Evolutionary conservation across 2,888 invertebrate species (phyloP).

Genomic region (Tachina fera): DNA sequence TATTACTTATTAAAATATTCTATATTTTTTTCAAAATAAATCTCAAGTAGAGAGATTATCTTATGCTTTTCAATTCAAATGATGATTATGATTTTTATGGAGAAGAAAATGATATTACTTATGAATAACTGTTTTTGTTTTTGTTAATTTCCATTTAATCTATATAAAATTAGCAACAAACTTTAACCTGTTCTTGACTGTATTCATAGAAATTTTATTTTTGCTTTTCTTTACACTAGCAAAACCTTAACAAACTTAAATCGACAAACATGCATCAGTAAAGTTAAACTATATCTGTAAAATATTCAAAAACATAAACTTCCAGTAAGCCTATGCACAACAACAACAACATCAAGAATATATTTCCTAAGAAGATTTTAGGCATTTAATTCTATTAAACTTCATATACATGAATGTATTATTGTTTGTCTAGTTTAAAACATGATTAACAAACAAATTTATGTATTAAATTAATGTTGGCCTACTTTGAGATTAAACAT

Average conservation of each 20-base stretch:
- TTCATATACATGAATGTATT: not conserved
- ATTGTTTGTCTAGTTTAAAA: not conserved
- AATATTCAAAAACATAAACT: constrained; percentile 3
- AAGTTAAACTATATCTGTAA: constrained; percentile 8
- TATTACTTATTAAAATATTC: too few species aligned
- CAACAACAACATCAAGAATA: constrained; percentile 28
- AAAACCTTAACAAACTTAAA: constrained; percentile 7
- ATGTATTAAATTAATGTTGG: constrained; percentile 52
- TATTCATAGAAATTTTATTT: not conserved
- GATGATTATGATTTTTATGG: too few species aligned
- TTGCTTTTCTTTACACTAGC: not conserved
- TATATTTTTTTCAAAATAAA: too few species aligned
- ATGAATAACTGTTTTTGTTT: too few species aligned
- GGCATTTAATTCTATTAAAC: constrained; percentile 14
- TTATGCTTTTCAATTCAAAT: too few species aligned
- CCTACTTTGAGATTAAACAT: constrained; percentile 33
- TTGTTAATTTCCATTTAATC: not conserved
- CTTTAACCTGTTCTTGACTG: not conserved
- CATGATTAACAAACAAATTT: constrained; percentile 25
- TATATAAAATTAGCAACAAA: not conserved
- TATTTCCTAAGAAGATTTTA: constrained; percentile 9
- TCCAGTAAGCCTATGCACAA: not conserved
- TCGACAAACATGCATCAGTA: constrained; percentile 5
- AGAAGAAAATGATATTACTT: too few species aligned
- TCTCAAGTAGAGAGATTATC: too few species aligned